These are phyloP conservation scores for Callipepla californica DNA, from an alignment of 2,113 vertebrate genomes.

Conservation along the genomic window DNA sequence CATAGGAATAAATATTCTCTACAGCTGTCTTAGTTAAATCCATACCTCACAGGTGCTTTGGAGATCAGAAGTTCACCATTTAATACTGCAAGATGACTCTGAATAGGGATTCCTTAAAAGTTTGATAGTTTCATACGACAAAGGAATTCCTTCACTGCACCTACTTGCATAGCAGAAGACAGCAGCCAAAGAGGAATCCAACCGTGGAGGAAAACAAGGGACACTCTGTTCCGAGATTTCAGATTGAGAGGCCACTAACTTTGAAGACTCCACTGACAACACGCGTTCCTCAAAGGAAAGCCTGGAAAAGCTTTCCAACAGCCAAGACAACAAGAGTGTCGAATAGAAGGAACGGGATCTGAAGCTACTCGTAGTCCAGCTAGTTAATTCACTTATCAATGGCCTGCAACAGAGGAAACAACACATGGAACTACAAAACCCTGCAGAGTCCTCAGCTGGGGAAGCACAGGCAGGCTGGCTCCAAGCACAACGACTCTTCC, in stretches of 20 bases:
- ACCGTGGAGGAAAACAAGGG: not conserved
- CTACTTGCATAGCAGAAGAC: not conserved
- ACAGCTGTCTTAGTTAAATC: slow-evolving; percentile 24
- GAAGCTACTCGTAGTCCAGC: not conserved
- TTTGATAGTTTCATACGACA: not conserved
- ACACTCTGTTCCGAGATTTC: not conserved
- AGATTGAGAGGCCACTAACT: not conserved
- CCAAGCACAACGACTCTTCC: not conserved
- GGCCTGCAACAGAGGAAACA: not conserved
- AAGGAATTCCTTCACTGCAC: not conserved
- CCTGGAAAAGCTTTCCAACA: not conserved
- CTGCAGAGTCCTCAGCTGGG: not conserved
- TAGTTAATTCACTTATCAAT: not conserved
- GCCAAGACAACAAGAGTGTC: not conserved
- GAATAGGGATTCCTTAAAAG: not conserved
- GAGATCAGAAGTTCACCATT: not conserved
- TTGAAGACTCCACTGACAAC: not conserved
- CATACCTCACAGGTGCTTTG: not conserved
- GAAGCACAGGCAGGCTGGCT: not conserved
- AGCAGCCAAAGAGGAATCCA: not conserved
- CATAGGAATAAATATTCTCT: not conserved
- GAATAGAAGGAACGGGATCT: not conserved
- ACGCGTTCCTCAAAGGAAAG: not conserved
- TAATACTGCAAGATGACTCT: not conserved
- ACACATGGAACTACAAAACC: not conserved